Conservation (phyloP, 23 tunicate species). For the Ascidia mentula region DNA sequence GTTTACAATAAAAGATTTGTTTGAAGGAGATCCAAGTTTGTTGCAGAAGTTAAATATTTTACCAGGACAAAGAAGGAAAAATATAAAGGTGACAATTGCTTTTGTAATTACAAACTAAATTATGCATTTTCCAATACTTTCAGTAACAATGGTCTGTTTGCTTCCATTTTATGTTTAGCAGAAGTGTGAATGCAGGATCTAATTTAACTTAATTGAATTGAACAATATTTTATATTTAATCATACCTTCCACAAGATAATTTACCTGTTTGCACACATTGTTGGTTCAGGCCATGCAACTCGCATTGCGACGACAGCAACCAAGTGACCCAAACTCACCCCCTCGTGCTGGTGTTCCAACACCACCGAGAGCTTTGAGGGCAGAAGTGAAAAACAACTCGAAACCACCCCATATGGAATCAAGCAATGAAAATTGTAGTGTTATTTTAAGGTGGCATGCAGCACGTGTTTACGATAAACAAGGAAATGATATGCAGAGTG, state of each 20-base stretch:
- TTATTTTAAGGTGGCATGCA: conserved; percentile 80
- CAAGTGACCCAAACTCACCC: conserved; percentile 42
- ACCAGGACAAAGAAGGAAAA: conserved; percentile 73
- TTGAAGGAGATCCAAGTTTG: conserved; percentile 56
- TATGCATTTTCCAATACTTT: too few species aligned
- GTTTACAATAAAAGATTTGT: conserved; percentile 61
- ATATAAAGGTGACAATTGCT: conserved; percentile 54
- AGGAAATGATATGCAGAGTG: conserved; percentile 50
- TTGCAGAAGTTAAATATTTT: conserved; percentile 62
- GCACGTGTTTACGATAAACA: conserved; percentile 67
- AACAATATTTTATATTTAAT: too few species aligned
- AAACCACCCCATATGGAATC: not conserved
- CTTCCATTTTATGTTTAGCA: too few species aligned
- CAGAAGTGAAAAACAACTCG: conserved; percentile 42
- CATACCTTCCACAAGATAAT: too few species aligned
- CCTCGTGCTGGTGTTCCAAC: conserved; percentile 62
- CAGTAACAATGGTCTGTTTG: too few species aligned
- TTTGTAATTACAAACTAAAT: too few species aligned
- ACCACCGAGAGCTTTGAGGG: conserved; percentile 68
- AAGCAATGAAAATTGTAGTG: conserved; percentile 37
- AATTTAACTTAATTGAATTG: too few species aligned
- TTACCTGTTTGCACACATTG: too few species aligned
- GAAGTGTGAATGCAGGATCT: too few species aligned
- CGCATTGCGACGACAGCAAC: conserved; percentile 53
- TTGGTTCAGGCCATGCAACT: conserved; percentile 40